These are phyloP conservation scores for Erebia palarica DNA, from an alignment of 2,888 invertebrate genomes.

Conservation along the genomic window DNA sequence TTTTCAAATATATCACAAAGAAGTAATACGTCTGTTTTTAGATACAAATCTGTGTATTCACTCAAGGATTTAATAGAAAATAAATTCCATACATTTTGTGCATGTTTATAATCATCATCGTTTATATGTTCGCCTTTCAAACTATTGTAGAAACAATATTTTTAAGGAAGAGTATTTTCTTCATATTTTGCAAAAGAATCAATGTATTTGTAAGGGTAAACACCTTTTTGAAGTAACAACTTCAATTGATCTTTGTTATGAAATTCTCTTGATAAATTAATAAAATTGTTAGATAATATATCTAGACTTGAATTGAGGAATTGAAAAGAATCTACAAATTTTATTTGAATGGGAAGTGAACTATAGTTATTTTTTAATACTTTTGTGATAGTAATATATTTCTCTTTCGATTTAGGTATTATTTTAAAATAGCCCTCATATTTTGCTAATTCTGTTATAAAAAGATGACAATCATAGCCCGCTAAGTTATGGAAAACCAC, in stretches of 20 bases:
- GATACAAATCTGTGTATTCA: slow-evolving; percentile 40
- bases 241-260: slow-evolving; percentile 24
- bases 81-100: not conserved
- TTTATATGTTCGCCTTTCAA: slow-evolving; percentile 1
- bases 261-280: slow-evolving; percentile 23
- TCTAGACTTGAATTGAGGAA: not conserved
- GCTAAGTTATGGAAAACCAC: slow-evolving; percentile 19
- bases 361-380: slow-evolving; percentile 11
- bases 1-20: slow-evolving; percentile 47
- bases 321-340: slow-evolving; percentile 33
- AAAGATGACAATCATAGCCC: slow-evolving; percentile 24
- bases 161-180: not conserved
- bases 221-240: slow-evolving; percentile 4
- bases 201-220: slow-evolving; percentile 1
- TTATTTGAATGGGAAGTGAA: slow-evolving; percentile 12
- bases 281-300: slow-evolving; percentile 16
- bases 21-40: slow-evolving; percentile 42
- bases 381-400: slow-evolving; percentile 18
- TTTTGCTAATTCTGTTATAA: slow-evolving; percentile 21
- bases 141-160: not conserved
- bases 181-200: not conserved
- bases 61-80: not conserved
- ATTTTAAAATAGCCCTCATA: slow-evolving; percentile 22
- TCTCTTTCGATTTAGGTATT: slow-evolving; percentile 17
- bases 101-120: not conserved